phyloP scores from a whole-genome alignment of 2,797 vertebrate genomes.

The Scyliorhinus canicula region DNA sequence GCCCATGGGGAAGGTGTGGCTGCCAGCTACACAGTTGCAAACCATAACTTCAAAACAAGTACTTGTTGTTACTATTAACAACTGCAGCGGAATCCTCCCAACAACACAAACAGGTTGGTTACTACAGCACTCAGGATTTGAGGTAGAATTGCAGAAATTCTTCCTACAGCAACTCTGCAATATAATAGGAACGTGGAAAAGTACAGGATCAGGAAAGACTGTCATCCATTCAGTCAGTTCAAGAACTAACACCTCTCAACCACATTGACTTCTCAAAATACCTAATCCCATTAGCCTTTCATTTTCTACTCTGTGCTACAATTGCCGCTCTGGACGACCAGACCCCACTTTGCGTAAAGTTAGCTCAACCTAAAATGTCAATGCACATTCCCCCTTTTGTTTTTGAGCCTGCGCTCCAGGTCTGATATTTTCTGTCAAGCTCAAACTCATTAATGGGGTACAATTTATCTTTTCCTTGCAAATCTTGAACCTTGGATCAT shows the following conservation, averaged over 20 bases:
- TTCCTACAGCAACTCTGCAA: background rate
- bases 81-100: background rate
- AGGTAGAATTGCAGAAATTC: background rate
- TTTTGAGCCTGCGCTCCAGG: background rate
- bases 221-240: background rate
- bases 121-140: background rate
- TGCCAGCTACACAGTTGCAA: constrained; percentile 8
- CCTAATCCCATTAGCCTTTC: background rate
- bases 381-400: background rate
- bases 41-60: constrained; percentile 16
- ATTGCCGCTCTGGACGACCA: background rate
- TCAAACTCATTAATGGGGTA: background rate
- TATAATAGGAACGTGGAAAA: background rate
- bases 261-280: background rate
- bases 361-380: background rate
- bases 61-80: constrained; percentile 5
- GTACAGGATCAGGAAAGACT: background rate
- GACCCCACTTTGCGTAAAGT: background rate
- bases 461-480: background rate
- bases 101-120: background rate
- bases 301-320: background rate
- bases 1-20: constrained; percentile 7
- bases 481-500: background rate
- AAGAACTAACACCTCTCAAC: background rate
- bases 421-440: background rate